A percentile compares a stretch with the other conserved stretches of the same genome.
These are phyloP conservation scores for Colletes collaris DNA, from an alignment of 2,888 invertebrate species.

Conservation along the genomic window DNA sequence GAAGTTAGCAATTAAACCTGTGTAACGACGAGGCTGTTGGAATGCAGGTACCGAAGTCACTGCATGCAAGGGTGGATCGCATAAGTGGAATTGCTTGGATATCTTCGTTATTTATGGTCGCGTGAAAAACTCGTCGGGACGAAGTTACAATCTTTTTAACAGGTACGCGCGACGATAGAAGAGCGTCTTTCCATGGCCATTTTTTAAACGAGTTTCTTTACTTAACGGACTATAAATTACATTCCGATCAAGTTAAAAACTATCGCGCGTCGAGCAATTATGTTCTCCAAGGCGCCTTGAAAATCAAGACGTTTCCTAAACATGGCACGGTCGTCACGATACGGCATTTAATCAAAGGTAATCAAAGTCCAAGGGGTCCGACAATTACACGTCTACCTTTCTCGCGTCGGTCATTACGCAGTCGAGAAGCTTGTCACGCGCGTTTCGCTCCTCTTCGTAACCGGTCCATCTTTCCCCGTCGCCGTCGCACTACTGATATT, in stretches of 20 bases:
- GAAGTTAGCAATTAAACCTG: slow-evolving; percentile 10
- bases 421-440: slow-evolving; percentile 19
- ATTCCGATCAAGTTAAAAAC: too few relatives aligned
- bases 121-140: too few relatives aligned
- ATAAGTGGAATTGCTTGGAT: not conserved
- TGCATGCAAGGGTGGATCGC: too few relatives aligned
- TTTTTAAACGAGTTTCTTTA: too few relatives aligned
- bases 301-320: slow-evolving; percentile 9
- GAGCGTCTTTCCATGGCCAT: too few relatives aligned
- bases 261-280: not conserved
- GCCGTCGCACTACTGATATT: slow-evolving; percentile 40
- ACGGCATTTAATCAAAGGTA: not conserved
- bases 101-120: too few relatives aligned
- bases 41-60: too few relatives aligned
- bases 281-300: not conserved
- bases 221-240: too few relatives aligned
- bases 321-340: not conserved
- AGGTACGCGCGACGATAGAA: too few relatives aligned
- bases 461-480: not conserved
- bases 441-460: slow-evolving; percentile 18
- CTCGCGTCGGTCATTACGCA: slow-evolving; percentile 16
- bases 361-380: slow-evolving; percentile 6
- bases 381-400: slow-evolving; percentile 27
- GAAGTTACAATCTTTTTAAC: too few relatives aligned
- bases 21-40: not conserved